These are phyloP conservation scores for Apteryx owenii DNA, from an alignment of 2,113 vertebrate genomes.

Conservation along the genomic window DNA sequence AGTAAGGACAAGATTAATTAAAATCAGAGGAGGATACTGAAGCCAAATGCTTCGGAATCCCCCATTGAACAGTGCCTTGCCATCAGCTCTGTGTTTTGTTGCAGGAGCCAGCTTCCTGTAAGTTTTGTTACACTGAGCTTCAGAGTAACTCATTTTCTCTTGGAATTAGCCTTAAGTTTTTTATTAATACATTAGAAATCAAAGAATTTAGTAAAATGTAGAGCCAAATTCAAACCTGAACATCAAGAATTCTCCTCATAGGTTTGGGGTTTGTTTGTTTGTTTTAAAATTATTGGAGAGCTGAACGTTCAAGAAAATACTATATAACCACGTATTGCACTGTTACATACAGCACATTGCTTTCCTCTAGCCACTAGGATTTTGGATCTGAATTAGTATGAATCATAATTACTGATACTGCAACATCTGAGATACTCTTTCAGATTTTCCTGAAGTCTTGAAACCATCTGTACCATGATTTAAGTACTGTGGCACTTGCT, in stretches of 20 bases:
- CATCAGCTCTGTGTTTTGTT: too few species aligned
- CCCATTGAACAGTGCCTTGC: too few species aligned
- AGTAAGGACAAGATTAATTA: background rate
- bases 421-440: background rate
- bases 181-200: background rate
- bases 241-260: background rate
- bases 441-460: background rate
- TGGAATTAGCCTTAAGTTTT: background rate
- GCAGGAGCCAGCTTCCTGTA: too few species aligned
- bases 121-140: too few species aligned
- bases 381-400: background rate
- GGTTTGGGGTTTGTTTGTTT: background rate
- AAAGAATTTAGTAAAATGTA: background rate
- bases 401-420: background rate
- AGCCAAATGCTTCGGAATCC: background rate
- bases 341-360: background rate
- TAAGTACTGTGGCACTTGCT: background rate
- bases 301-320: background rate
- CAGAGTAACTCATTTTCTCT: too few species aligned
- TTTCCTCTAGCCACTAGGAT: background rate
- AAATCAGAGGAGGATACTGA: background rate
- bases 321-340: background rate
- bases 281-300: background rate
- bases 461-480: background rate
- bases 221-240: background rate